Base-by-base conservation (phyloP, 2,797 vertebrate genomes). In the Euthynnus affinis region DNA sequence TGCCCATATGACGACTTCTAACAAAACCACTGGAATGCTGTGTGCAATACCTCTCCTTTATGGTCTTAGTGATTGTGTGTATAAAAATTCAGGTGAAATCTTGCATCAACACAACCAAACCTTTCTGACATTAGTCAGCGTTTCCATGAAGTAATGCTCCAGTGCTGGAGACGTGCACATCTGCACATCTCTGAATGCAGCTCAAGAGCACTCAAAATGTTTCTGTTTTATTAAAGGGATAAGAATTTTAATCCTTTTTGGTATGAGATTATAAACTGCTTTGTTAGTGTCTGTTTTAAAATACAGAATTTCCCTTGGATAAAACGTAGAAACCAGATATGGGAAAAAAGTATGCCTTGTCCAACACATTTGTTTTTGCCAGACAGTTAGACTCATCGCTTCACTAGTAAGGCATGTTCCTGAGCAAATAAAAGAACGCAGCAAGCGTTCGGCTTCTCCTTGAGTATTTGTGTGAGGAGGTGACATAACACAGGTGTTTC, bases 401-500 rank as follows among this genome's bases (percentile, higher is more conserved):
- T 81, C 5, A 55, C 18, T 23, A 22, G 53, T 37, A n/a, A 72
- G 57, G 7, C 3, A 25, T 73, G 42, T 57, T 81, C n/a, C 59
- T 52, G 23, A 55, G 37, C 13, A 49, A 74, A 59, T 60, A 5
- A 42, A 34, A 22, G 2, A 49, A 40, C 20, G 1, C 51, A 22
- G 18, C 6, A 34, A 68, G 52, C 18, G 49, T 61, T 64, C 49
- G 61, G 8, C 42, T 65, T 64, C 59, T 65, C 59, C 32, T 44
- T 25, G 8, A 51, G 37, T 57, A 52, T 29, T 29, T 46, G 46
- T 65, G 58, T 74, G 74, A 75, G 68, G 76, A 85, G 20, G 18
- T 86, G 86, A 87, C 65, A 52, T 84, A 79, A 37, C 81, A 82
- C 93, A 93, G 91, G 92, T 94, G 92, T 88, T 94, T 95, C 93